A percentile compares a stretch with the other conserved stretches of the same genome.
These are phyloP conservation scores for Spheniscus mendiculus DNA, from an alignment of 2,113 vertebrate genomes.

Conservation along the genomic window DNA sequence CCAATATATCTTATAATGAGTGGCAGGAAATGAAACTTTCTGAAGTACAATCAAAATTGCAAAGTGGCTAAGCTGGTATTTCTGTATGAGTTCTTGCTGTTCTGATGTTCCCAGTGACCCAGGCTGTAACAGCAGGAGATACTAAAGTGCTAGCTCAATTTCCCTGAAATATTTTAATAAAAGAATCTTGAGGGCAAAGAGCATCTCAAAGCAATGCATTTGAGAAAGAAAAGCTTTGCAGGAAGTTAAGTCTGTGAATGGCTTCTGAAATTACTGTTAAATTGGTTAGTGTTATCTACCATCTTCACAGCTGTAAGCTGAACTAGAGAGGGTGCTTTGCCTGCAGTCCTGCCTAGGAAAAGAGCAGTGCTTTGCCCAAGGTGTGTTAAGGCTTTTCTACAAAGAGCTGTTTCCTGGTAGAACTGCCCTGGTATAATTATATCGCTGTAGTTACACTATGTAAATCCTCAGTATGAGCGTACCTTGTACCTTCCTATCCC, in stretches of 20 bases:
- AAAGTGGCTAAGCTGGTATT: not conserved
- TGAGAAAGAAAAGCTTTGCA: not conserved
- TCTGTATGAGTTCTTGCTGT: not conserved
- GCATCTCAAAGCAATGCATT: not conserved
- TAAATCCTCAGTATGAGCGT: not conserved
- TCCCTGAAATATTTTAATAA: not conserved
- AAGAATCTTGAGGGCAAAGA: not conserved
- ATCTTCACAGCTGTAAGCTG: conserved; percentile 3
- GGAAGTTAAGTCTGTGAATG: not conserved
- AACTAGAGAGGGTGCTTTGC: not conserved
- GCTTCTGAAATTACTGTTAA: conserved; percentile 23
- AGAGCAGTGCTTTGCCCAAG: not conserved
- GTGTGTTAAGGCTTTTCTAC: not conserved
- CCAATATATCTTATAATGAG: no score
- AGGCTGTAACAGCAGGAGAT: not conserved
- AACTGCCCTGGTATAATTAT: not conserved
- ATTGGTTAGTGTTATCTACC: not conserved
- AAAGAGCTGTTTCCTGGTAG: not conserved
- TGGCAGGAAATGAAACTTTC: not conserved
- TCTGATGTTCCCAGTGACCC: not conserved
- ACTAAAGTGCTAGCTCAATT: not conserved
- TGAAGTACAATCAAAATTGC: not conserved
- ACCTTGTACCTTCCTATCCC: not conserved
- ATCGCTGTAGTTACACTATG: not conserved
- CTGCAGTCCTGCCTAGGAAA: not conserved